A percentile compares a stretch with the other conserved stretches of the same genome.
phyloP scores from a whole-genome alignment of 2,113 vertebrate genomes.

The Grallaria varia region DNA sequence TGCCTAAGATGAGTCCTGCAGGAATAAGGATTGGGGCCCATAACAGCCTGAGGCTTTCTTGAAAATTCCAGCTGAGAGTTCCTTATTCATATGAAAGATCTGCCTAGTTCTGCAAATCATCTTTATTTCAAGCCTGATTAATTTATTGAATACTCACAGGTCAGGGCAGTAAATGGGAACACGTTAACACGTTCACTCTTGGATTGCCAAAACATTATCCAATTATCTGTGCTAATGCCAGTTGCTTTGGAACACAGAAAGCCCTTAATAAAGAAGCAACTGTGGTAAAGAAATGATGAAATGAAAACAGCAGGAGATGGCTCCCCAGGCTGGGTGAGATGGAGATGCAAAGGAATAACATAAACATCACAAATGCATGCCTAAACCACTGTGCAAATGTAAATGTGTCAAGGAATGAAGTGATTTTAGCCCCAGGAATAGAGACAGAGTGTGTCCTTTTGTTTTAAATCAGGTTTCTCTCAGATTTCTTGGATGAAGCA shows the following conservation, averaged over 20 bases:
- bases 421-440: not conserved
- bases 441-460: not conserved
- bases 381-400: not conserved
- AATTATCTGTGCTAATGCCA: not conserved
- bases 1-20: not conserved
- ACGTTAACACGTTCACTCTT: not conserved
- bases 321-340: not conserved
- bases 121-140: conserved; percentile 8
- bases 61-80: not conserved
- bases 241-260: not conserved
- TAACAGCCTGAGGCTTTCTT: not conserved
- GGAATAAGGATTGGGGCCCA: not conserved
- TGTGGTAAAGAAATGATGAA: not conserved
- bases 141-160: not conserved
- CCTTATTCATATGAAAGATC: not conserved
- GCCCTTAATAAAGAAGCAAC: not conserved
- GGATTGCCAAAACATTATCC: not conserved
- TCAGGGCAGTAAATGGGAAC: not conserved
- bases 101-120: not conserved
- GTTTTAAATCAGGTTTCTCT: not conserved
- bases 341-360: not conserved
- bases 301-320: not conserved
- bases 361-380: not conserved
- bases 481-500: not conserved
- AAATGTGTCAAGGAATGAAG: not conserved